These are phyloP conservation scores for Meloidogyne hapla DNA, from an alignment of 1,140 invertebrate genomes.

Conservation along the genomic window DNA sequence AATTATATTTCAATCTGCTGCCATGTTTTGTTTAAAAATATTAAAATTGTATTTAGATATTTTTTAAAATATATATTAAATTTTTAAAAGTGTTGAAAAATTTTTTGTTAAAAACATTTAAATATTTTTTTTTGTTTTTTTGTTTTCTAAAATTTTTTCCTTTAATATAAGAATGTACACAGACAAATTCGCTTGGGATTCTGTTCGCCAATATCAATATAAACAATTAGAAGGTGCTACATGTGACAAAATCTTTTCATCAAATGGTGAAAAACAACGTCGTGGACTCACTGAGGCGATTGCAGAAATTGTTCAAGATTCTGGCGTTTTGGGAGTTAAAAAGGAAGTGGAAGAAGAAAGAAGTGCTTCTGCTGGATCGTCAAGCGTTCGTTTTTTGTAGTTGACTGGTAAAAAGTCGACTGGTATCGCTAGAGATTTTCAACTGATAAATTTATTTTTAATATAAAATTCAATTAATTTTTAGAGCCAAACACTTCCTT, in stretches of 20 bases:
- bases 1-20: no score
- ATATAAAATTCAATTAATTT: background rate
- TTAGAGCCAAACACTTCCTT: background rate
- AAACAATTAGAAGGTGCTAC: background rate
- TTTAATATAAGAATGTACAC: background rate
- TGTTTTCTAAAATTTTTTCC: background rate
- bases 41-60: background rate
- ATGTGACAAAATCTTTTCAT: background rate
- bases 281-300: background rate
- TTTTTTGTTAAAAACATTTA: background rate
- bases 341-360: background rate
- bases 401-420: background rate
- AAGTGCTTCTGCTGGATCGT: constrained; percentile 5
- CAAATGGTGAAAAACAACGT: background rate
- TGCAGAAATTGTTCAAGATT: background rate
- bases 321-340: background rate
- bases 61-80: background rate
- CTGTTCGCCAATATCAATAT: background rate
- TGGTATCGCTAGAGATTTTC: background rate
- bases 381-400: background rate
- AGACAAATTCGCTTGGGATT: background rate
- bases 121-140: background rate
- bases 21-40: no score
- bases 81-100: background rate
- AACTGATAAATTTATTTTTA: background rate